Base-by-base conservation (phyloP, 2,888 invertebrate genomes). In the Metallyticus violacea region DNA sequence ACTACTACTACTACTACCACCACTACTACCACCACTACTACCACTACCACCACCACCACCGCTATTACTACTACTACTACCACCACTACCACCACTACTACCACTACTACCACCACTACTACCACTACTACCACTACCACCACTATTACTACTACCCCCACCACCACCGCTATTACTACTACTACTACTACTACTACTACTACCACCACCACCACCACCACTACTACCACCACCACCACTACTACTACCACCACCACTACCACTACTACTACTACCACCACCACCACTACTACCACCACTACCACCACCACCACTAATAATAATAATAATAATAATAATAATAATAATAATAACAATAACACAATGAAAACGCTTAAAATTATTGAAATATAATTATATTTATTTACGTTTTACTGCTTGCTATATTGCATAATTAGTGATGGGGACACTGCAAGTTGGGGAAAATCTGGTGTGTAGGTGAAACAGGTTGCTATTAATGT, bases 1-100 rank as follows among this genome's bases (percentile, higher is more conserved):
- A 83, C 83, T 40, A 83, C 83, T 83, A 83, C 83, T 83, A 83
- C 83, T 83, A 83, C 83, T 83, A 83, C 83, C 29, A 83, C 83
- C 29, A 83, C 83, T 83, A 83, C 83, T 83, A 83, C 83, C 29
- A 83, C 83, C 29, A 83, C 83, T 83, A 83, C 83, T 83, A 83
- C 83, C 29, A 83, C 83, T 40, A 83, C 83, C 29, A 83, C 83
- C 29, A 83, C 83, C 29, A 83, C 83, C 29, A 83, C 83, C 29
- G 29, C 83, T 40, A 83, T 29, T 83, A 83, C 83, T 83, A 83
- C 83, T 83, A 83, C 83, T 40, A 83, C 83, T 83, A 83, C 83
- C 29, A 40, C 83, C 29, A 83, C 83, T 83, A 83, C 83, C 29
- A 83, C 83, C 5, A 77, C 83, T 83, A 83, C 83, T 77, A 76